Base-by-base conservation (phyloP, 2,888 invertebrate species). In the Dynastes maya region DNA sequence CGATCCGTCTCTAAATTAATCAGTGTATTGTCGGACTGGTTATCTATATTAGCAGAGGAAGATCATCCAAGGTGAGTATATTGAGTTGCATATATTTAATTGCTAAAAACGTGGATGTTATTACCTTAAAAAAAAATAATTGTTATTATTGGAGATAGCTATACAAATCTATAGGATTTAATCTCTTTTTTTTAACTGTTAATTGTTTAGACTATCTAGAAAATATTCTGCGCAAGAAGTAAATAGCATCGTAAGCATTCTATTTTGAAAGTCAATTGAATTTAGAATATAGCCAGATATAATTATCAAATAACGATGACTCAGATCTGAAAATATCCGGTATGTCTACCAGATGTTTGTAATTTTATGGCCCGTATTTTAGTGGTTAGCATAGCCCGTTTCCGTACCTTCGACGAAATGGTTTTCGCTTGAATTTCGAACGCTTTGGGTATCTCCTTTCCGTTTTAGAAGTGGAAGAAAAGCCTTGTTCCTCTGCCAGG, bases 251-350 rank as follows among this genome's bases (percentile, higher is more conserved):
- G 8, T 9, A 45, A 61, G 29, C 53, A 40, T 55, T 72, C 72
- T 45, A 72, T 72, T 72, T 72, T 40, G 72, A 65, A 76, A 71
- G 77, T 64, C 49, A 63, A 78, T 64, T 58, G 77, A 64, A 78
- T 72, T 78, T 78, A 70, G 77, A 78, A 78, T 71, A 71, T 78
- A 78, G 76, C 78, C 13, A 76, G 78, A 74, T 79, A 81, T 81
- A 80, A 81, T 80, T 82, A 82, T 82, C 79, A 79, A 80, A 82
- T 80, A 82, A 79, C 77, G 82, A 82, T 83, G 83, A 83, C 80
- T 83, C 82, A 83, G 78, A 80, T 80, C 82, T 81, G 79, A 81
- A 83, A 83, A 83, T 83, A 83, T 80, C 81, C 79, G 75, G 70
- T 80, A 81, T 79, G 81, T 67, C 80, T 82, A 80, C 79, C 81